phyloP scores from a whole-genome alignment of 2,113 vertebrate species.

The Petroica traversi region DNA sequence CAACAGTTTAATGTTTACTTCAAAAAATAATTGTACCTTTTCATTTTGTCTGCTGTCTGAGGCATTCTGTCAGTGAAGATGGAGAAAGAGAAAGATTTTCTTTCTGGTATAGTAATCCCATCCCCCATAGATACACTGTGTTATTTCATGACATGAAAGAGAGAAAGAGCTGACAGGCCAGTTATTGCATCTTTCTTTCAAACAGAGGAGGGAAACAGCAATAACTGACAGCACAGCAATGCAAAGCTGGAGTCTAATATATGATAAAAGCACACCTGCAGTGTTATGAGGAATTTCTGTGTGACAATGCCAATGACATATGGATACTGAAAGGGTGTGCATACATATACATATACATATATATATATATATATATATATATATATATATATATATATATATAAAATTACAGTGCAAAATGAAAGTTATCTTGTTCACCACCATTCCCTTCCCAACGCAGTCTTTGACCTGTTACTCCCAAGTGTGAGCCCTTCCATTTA shows the following conservation, averaged over 20 bases:
- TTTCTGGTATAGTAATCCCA: background rate
- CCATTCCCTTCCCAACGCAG: background rate
- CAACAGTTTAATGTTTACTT: background rate
- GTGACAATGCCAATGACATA: background rate
- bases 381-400: too few species aligned
- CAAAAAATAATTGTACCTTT: background rate
- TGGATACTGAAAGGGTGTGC: background rate
- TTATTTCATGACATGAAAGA: background rate
- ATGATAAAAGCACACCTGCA: background rate
- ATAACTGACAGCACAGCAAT: background rate
- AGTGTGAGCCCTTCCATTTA: background rate
- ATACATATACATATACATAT: too few species aligned
- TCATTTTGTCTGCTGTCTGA: background rate
- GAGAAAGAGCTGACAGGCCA: background rate
- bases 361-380: too few species aligned
- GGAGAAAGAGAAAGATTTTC: background rate
- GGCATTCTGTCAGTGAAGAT: background rate
- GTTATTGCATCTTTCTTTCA: background rate
- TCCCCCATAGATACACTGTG: background rate
- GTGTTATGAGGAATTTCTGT: background rate
- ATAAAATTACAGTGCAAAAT: background rate
- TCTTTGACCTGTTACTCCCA: background rate
- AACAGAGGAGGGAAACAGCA: background rate
- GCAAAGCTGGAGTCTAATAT: background rate
- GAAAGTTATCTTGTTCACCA: background rate